A percentile compares a stretch with the other conserved stretches of the same genome.
These are phyloP conservation scores for Hozukius guyotensis DNA, from an alignment of 2,797 vertebrate genomes.

Conservation along the genomic window DNA sequence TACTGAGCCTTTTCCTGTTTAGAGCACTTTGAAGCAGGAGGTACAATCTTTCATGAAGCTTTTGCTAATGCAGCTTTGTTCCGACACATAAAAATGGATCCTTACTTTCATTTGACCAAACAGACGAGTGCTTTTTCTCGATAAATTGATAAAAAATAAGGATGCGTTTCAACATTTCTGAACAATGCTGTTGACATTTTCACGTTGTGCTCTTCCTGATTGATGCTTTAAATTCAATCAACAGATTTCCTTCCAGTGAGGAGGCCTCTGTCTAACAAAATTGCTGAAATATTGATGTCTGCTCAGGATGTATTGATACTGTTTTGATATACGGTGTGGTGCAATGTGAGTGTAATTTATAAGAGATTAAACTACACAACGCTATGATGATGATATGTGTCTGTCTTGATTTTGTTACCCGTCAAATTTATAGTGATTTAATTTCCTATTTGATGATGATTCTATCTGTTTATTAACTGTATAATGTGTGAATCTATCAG, in stretches of 20 bases:
- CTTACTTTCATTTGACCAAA: slow-evolving; percentile 1
- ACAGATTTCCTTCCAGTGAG: background rate
- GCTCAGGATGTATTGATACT: slow-evolving; percentile 42
- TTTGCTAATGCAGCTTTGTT: slow-evolving; percentile 11
- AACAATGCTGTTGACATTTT: slow-evolving; percentile 13
- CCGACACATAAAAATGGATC: background rate
- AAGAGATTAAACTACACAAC: slow-evolving; percentile 43
- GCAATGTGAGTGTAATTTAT: slow-evolving; percentile 41
- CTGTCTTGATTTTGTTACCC: slow-evolving; percentile 1
- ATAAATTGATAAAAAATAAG: background rate
- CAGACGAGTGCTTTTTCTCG: background rate
- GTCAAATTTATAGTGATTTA: background rate
- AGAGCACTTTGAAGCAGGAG: slow-evolving; percentile 29
- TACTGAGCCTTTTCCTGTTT: slow-evolving; percentile 38
- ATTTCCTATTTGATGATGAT: background rate
- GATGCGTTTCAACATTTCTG: slow-evolving; percentile 10
- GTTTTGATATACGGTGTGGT: slow-evolving; percentile 10
- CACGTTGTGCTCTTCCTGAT: background rate
- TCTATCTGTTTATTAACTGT: background rate
- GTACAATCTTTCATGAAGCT: slow-evolving; percentile 13
- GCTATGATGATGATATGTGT: background rate
- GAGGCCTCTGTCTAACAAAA: background rate
- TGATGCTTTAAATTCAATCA: slow-evolving; percentile 57
- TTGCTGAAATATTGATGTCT: slow-evolving; percentile 8
- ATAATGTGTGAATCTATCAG: too few relatives aligned